Conservation (phyloP, 1,140 invertebrate genomes). For the Schmidtea mediterranea region DNA sequence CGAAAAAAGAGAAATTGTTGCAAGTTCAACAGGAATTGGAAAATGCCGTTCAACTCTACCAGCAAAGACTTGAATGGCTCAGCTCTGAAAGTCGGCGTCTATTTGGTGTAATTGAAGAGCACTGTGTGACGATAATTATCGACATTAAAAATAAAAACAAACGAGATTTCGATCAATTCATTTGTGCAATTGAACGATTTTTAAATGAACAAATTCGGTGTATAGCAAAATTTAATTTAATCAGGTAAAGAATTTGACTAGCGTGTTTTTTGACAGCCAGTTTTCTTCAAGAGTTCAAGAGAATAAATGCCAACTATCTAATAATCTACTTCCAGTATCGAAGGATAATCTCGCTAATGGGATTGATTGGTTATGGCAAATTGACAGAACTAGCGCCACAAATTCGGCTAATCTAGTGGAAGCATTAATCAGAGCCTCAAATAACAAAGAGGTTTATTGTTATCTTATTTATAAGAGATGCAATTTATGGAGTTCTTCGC, state of each 20-base stretch:
- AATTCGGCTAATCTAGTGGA: constrained; percentile 18
- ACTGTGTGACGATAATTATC: constrained; percentile 18
- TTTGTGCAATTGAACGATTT: constrained; percentile 17
- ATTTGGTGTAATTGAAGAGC: constrained; percentile 25
- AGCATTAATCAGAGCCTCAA: constrained; percentile 17
- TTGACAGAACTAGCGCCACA: constrained; percentile 14
- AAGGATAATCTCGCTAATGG: constrained; percentile 20
- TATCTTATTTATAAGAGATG: too few relatives aligned
- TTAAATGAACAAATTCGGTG: constrained; percentile 21
- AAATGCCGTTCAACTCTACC: constrained; percentile 18
- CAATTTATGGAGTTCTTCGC: too few relatives aligned
- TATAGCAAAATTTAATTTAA: constrained; percentile 23
- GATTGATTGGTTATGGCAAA: constrained; percentile 21
- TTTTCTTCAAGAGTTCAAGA: constrained; percentile 16
- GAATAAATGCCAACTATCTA: constrained; percentile 15
- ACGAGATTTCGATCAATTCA: constrained; percentile 22
- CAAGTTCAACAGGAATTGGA: constrained; percentile 16
- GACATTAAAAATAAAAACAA: constrained; percentile 21
- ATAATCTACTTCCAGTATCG: constrained; percentile 18
- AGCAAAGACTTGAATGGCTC: constrained; percentile 21
- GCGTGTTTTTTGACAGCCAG: neutral
- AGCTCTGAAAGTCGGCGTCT: constrained; percentile 22
- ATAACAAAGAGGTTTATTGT: constrained; percentile 18
- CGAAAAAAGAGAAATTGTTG: too few relatives aligned
- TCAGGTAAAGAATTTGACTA: constrained; percentile 14